Evolutionary conservation across 2,888 invertebrate species (phyloP), one percentile per base, ranked within the genome.

Genomic region (Anthoptus insignis): DNA sequence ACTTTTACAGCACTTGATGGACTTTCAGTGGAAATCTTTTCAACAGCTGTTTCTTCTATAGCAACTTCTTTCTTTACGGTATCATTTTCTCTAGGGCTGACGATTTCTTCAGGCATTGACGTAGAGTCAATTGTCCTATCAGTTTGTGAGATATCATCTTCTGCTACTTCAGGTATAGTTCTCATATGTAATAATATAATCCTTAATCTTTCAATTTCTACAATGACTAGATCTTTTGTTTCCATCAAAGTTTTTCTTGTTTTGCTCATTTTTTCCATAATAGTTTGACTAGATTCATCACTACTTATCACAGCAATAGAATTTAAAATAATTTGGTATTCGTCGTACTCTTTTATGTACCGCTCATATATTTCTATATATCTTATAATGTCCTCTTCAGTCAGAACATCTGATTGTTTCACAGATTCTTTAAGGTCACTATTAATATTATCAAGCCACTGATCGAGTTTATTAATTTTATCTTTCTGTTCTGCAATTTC

Each of bases 41-140:
- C 71, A 8, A 65, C 39, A 16, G 67, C 5, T 64, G 76, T 73
- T 65, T 79, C 77, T 70, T 79, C 74, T 11, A 29, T 9, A 14
- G 27, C 22, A 14, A 75, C 64, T 34, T 73, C 75, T 66, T 76
- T 77, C 68, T 80, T 75, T 2, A 77, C 70, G 29, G 78, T 70
- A 65, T 81, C 79, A 21, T 68, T 73, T 69, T 84, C 83, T 75
- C 84, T 83, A 11, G 89, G 87, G 27, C 87, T 84, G 19, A 94
- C 92, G 76, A 96, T 94, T 84, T 96, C 96, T 81, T 96, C 95
- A 1, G 96, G 96, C 95, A 96, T 96, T 59, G 96, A 95, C 52
- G 94, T 94, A 0, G 96, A 96, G 83, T 96, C 96, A 52, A 96
- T 94, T 6, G 96, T 96, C 70, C 94, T 89, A 74, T 95, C 95